Conservation (phyloP, 2,888 invertebrate genomes). For the Ceratothoa steindachneri region DNA sequence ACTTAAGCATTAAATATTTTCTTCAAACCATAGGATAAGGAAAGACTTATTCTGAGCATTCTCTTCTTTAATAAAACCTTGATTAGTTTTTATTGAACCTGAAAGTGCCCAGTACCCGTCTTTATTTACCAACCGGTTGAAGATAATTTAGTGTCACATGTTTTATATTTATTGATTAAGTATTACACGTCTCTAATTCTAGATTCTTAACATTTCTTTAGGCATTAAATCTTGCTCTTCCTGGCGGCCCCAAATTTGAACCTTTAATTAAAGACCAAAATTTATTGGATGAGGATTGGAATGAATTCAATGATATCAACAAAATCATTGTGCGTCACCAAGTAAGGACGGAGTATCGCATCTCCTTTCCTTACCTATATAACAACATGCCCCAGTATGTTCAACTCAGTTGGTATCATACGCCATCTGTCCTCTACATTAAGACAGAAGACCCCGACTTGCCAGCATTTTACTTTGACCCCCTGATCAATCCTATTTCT, state of each 20-base stretch:
- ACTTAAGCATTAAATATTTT: too few relatives aligned
- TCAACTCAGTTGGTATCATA: constrained; percentile 98
- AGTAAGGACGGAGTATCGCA: constrained; percentile 96
- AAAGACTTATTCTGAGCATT: too few relatives aligned
- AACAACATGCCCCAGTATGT: constrained; percentile 98
- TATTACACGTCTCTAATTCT: too few relatives aligned
- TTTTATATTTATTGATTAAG: too few relatives aligned
- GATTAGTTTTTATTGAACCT: too few relatives aligned
- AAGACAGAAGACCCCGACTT: constrained; percentile 99
- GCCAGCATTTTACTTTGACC: constrained; percentile 99
- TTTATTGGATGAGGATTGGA: constrained; percentile 98
- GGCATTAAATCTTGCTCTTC: constrained; percentile 98
- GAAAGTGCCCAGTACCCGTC: too few relatives aligned
- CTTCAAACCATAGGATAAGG: too few relatives aligned
- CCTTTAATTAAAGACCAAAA: constrained; percentile 95
- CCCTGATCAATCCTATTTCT: constrained; percentile 97
- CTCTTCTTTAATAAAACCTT: too few relatives aligned
- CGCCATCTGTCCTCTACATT: constrained; percentile 97
- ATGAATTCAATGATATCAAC: constrained; percentile 99
- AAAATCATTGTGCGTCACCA: constrained; percentile 99
- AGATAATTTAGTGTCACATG: too few relatives aligned
- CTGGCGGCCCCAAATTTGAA: constrained; percentile 99
- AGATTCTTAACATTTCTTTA: too few relatives aligned
- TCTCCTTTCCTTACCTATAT: constrained; percentile 98
- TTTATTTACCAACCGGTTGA: too few relatives aligned